Percentiles rank a stretch among this genome's conserved stretches.
Evolutionary conservation across 2,797 vertebrate species (phyloP).

Genomic region (Oryzias dopingdopingensis): DNA sequence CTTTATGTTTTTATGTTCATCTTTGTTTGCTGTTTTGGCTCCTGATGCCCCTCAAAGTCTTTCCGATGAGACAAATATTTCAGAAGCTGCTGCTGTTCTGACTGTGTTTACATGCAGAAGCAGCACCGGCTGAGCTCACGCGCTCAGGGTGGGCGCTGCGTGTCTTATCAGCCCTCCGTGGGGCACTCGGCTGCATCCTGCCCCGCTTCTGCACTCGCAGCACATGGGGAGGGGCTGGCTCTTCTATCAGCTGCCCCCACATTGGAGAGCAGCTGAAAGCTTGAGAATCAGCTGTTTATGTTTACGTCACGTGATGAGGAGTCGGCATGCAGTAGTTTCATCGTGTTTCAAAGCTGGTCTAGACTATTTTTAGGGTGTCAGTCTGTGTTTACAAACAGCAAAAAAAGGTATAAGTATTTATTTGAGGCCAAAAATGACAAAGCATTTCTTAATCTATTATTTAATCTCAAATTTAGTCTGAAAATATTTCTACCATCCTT

Average conservation of each 20-base stretch:
- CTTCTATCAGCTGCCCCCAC: constrained; percentile 51
- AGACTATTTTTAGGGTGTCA: background rate
- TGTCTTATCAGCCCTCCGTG: constrained; percentile 38
- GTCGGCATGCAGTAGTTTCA: background rate
- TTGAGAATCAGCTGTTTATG: background rate
- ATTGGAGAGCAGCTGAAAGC: constrained; percentile 5
- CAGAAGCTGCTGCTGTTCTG: background rate
- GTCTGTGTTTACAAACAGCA: no score
- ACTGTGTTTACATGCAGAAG: constrained; percentile 7
- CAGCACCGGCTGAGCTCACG: background rate
- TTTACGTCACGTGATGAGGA: background rate
- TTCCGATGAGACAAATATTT: no score
- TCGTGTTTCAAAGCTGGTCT: background rate
- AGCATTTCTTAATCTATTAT: no score
- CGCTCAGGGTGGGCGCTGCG: constrained; percentile 6
- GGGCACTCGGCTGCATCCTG: constrained; percentile 31
- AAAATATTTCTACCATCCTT: no score
- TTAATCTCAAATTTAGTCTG: no score
- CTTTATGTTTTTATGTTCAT: no score
- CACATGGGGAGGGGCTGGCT: constrained; percentile 16
- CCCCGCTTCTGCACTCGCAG: background rate
- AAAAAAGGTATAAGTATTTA: no score
- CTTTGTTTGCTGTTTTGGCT: no score
- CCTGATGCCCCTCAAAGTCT: no score
- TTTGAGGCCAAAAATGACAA: no score